Evolutionary conservation across 92 coral and sea anemone species (phyloP), one percentile per base, ranked within the genome.

Genomic region (Hydrozoanthus gracilis): DNA sequence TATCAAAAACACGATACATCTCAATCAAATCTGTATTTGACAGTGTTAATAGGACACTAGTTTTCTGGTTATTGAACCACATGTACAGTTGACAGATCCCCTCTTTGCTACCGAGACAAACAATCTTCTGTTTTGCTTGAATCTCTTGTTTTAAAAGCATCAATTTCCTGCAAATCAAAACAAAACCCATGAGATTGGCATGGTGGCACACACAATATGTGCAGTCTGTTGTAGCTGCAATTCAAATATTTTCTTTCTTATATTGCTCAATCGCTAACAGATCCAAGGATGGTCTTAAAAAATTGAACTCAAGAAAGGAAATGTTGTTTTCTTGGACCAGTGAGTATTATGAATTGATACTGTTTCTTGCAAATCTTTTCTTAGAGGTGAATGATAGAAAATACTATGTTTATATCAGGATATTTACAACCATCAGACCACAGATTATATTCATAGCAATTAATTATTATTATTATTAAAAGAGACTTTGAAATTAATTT

Each of bases 51-150:
- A 58, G 65, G 65, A 58, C 65, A 58, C 65, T 58, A 58, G 65
- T 58, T 58, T 58, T 58, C 65, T 58, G 65, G 65, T 58, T 58
- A 58, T 58, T 58, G 65, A 58, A 58, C 65, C 65, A 58, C 65
- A 58, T 58, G 65, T 58, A 58, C 65, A 58, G 65, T 58, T 58
- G 65, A 58, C 65, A 58, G 65, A 58, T 58, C 65, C 65, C 65
- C 65, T 58, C 65, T 58, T 58, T 58, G 65, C 65, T 58, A 58
- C 65, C 65, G 65, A 58, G 65, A 58, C 65, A 58, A 58, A 58
- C 65, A 58, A 58, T 58, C 65, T 58, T 58, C 65, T 58, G 65
- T 58, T 58, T 58, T 58, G 65, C 65, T 58, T 58, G 65, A 58
- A 58, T 58, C 65, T 58, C 65, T 58, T 58, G 65, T 58, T 58